These are phyloP conservation scores for Diachasma alloeum DNA, from an alignment of 1,140 invertebrate genomes.

Conservation along the genomic window DNA sequence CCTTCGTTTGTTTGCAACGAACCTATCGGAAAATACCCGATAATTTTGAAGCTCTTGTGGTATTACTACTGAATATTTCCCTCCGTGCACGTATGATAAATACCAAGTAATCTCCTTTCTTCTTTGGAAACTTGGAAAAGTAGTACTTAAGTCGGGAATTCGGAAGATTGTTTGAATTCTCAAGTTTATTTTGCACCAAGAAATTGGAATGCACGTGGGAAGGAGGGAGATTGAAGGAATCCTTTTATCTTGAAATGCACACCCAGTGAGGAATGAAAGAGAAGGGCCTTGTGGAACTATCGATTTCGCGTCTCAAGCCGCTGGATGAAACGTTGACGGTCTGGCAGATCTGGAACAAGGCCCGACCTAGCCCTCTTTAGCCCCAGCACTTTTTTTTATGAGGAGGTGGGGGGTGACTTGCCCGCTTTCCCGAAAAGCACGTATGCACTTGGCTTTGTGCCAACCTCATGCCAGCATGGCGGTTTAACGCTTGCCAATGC, in stretches of 20 bases:
- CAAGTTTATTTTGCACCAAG: neutral
- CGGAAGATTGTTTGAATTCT: neutral
- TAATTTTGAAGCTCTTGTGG: too few relatives aligned
- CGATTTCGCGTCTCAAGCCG: conserved; percentile 6
- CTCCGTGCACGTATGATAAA: too few relatives aligned
- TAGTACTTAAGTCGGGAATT: neutral
- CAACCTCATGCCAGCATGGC: conserved; percentile 35
- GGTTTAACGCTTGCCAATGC: conserved; percentile 23
- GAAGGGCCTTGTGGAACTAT: conserved; percentile 5
- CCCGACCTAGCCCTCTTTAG: conserved; percentile 12
- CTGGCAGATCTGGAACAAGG: conserved; percentile 38
- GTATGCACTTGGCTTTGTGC: conserved; percentile 33
- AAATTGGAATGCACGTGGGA: neutral
- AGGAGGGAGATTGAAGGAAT: neutral
- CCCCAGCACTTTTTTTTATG: neutral
- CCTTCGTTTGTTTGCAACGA: too few relatives aligned
- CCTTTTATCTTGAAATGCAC: conserved; percentile 7
- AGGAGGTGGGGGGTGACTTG: neutral
- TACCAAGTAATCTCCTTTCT: neutral
- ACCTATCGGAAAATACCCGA: too few relatives aligned
- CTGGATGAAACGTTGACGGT: conserved; percentile 36
- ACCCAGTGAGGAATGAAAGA: neutral
- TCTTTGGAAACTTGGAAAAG: neutral
- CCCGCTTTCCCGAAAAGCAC: neutral
- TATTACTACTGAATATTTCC: too few relatives aligned